Percentiles rank a stretch among this genome's conserved stretches.
Conservation (phyloP, 1,140 invertebrate genomes). For the Drosophila sucinea region DNA sequence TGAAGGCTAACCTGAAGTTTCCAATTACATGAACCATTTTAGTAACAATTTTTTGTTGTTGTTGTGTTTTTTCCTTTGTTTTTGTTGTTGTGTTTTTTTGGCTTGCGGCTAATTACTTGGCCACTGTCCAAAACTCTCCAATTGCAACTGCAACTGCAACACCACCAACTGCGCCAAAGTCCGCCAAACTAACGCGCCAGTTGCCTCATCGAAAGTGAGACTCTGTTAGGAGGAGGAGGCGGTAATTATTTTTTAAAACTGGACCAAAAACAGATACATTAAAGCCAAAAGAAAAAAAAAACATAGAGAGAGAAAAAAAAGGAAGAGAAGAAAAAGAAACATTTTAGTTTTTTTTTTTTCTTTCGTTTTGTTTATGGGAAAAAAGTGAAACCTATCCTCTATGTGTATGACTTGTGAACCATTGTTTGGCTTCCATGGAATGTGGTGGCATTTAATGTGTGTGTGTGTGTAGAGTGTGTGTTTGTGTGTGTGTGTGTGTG, state of each 20-base stretch:
- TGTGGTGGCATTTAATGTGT: constrained; percentile 16
- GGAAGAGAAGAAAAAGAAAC: constrained; percentile 6
- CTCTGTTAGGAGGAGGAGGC: constrained; percentile 10
- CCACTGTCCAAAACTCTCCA: constrained; percentile 4
- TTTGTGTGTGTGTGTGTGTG: background rate
- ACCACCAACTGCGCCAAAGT: too few relatives aligned
- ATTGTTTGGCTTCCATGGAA: constrained; percentile 22
- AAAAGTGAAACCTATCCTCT: constrained; percentile 20
- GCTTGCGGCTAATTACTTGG: constrained; percentile 20
- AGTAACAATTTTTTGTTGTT: background rate
- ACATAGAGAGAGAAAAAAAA: background rate
- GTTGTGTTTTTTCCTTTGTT: background rate
- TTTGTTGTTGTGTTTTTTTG: background rate
- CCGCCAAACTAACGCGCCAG: background rate
- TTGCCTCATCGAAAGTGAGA: constrained; percentile 27
- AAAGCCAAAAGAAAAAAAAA: background rate
- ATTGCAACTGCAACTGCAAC: background rate
- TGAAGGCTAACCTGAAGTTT: constrained; percentile 14
- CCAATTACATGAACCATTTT: constrained; percentile 22
- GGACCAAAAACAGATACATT: constrained; percentile 8
- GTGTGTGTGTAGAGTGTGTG: constrained; percentile 14
- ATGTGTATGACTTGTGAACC: constrained; percentile 18
- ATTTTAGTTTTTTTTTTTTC: background rate
- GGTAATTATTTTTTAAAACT: constrained; percentile 25
- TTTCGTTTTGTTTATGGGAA: constrained; percentile 11